A percentile compares a stretch with the other conserved stretches of the same genome.
phyloP scores from a whole-genome alignment of 2,113 vertebrate species.

The Chaetodon auriga region DNA sequence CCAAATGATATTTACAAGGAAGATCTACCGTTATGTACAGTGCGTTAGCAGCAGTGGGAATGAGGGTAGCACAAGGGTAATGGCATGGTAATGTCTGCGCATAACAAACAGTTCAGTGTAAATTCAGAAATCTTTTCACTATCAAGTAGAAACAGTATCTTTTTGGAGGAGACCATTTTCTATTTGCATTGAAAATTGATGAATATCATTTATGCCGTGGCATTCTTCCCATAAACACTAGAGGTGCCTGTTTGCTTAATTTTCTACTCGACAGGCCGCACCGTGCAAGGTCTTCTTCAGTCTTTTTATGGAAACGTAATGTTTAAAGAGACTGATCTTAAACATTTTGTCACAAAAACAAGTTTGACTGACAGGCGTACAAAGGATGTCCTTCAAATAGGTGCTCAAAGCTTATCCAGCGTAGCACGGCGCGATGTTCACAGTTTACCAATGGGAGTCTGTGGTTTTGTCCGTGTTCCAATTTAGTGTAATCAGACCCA shows the following conservation, averaged over 20 bases:
- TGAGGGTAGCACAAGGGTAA: too few species aligned
- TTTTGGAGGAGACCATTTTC: not conserved
- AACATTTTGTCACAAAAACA: slow-evolving; percentile 22
- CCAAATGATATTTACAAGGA: too few species aligned
- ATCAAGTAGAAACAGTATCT: not conserved
- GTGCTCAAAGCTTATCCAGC: slow-evolving; percentile 3
- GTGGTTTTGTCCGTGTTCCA: slow-evolving; percentile 38
- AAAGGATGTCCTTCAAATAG: slow-evolving; percentile 37
- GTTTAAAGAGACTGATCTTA: slow-evolving; percentile 11
- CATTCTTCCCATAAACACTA: not conserved
- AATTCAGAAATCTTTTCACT: not conserved
- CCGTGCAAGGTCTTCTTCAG: slow-evolving; percentile 6
- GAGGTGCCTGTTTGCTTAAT: slow-evolving; percentile 1
- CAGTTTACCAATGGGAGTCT: slow-evolving; percentile 45
- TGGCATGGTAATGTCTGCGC: too few species aligned
- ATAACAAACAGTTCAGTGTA: too few species aligned
- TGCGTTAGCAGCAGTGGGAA: too few species aligned
- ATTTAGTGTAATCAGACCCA: slow-evolving; percentile 60
- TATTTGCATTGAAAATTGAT: not conserved
- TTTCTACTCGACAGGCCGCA: slow-evolving; percentile 5
- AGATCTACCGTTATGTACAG: too few species aligned
- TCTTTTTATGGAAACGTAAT: slow-evolving; percentile 17
- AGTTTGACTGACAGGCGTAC: slow-evolving; percentile 23
- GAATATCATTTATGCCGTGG: not conserved
- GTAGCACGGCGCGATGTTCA: slow-evolving; percentile 23